Base-by-base conservation (phyloP, 2,797 vertebrate genomes). In the Brotogeris chrysoptera region DNA sequence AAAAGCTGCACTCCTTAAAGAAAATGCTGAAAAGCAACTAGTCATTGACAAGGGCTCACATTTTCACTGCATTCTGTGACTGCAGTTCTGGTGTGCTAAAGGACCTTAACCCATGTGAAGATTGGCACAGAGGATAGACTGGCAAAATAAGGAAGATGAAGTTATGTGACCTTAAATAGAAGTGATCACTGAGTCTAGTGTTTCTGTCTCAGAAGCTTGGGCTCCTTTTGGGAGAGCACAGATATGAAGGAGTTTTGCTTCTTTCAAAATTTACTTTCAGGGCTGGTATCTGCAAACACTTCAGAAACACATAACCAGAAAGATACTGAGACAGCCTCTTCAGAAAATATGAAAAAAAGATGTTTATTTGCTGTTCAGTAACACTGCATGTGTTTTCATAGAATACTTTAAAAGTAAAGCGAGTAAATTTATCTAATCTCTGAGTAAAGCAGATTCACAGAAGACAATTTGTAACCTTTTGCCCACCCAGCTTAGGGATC, bases 71-170 rank as follows among this genome's bases (percentile, higher is more conserved):
- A 9, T 64, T 93, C 59, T 79, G 17, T 25, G 17, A 32, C 19
- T 50, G 27, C 13, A 55, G 1, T 43, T 80, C 65, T 78, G 43
- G 43, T 32, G 16, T 17, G 9, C 27, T 59, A 6, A 7, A 28
- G 47, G 17, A 55, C 16, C 6, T 25, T 57, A 63, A 20, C 4
- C 13, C 1, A 0, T 12, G 30, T 36, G 50, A 59, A 74, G 18
- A 50, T 49, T 73, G 72, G 21, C 55, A 41, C 16, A n/a, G 43
- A 83, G 38, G 79, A 72, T 8, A 47, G 18, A 59, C 11, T 8
- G 8, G 16, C 8, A 64, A 53, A 90, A 77, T 24, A 77, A 50
- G 23, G 21, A 72, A 79, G 16, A 55, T 10, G 2, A 74, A 76
- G 11, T 63, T 50, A 44, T n/a, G 23, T 57, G 61, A 50, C 28